Base-by-base conservation (phyloP, 2,113 vertebrate genomes). In the Coracopsis vasa region DNA sequence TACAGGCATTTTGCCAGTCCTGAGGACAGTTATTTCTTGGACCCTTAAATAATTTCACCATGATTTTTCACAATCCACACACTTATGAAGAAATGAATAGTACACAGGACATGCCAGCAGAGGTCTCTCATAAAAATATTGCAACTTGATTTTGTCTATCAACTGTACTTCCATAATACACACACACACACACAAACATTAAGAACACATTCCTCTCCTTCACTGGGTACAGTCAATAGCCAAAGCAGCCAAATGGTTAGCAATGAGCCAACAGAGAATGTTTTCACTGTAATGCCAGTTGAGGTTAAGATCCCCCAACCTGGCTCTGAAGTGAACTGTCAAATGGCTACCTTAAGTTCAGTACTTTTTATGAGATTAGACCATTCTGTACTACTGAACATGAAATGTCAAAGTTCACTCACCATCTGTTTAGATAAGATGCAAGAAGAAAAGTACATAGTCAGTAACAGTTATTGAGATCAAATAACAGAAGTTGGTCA, bases 341-440 rank as follows among this genome's bases (percentile, higher is more conserved):
- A 92, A 94, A 93, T 93, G 78, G 90, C 80, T 75, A 90, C 88
- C 83, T 90, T 65, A 44, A 94, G 70, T 95, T 95, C 94, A 86
- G 95, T 94, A 94, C 97, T 98, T 97, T 98, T 98, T 98, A 98
- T 98, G 98, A 98, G 98, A 96, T 96, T 89, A 97, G 96, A 98
- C 96, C 96, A 95, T 82, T 97, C 66, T 92, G 78, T 93, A 94
- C 89, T 96, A 95, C 82, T 45, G 5, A 97, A 97, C 97, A 97
- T 69, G 44, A 93, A 96, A 70, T 83, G 90, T 94, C 89, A 97
- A 98, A 92, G 84, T 94, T 96, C 98, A 99, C 98, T 98, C 98
- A 98, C 98, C 98, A 97, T 98, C 98, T 99, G 97, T 98, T 98
- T 95, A 98, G 97, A 97, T 92, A 98, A 98, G 98, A 98, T 98